Evolutionary conservation across 2,797 vertebrate species (phyloP).

Genomic region (Sebastes miniatus): DNA sequence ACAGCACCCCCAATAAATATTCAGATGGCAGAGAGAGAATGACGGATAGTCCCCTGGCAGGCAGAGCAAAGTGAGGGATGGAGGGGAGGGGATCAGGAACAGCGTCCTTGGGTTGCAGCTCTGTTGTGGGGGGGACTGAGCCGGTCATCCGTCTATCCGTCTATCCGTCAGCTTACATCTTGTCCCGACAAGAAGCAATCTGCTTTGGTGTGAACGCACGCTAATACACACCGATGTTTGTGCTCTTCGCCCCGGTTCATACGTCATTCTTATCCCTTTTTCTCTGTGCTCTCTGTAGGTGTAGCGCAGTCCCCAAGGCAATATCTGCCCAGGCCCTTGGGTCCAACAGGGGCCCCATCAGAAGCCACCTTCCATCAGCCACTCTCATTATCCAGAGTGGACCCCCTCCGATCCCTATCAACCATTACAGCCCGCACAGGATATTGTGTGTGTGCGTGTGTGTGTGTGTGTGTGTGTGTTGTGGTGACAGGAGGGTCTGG

Average conservation of each 20-base stretch:
- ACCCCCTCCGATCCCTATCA: slow-evolving; percentile 79
- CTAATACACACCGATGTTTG: slow-evolving; percentile 15
- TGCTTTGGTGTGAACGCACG: slow-evolving; percentile 37
- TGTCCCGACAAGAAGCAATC: slow-evolving; percentile 56
- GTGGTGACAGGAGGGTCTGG: slow-evolving; percentile 17
- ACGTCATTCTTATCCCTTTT: slow-evolving; percentile 24
- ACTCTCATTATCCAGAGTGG: slow-evolving; percentile 81
- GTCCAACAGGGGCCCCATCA: slow-evolving; percentile 49
- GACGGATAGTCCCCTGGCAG: slow-evolving; percentile 57
- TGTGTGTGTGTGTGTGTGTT: slow-evolving; percentile 24
- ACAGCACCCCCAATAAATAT: slow-evolving; percentile 61
- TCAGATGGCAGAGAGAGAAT: slow-evolving; percentile 50
- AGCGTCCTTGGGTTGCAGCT: slow-evolving; percentile 50
- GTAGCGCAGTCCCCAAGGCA: slow-evolving; percentile 33
- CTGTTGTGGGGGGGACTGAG: slow-evolving; percentile 49
- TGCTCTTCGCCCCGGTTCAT: background rate
- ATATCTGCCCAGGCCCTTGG: slow-evolving; percentile 43
- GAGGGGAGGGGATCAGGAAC: slow-evolving; percentile 9
- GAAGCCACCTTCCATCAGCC: slow-evolving; percentile 63
- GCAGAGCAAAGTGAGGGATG: slow-evolving; percentile 5
- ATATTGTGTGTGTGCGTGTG: slow-evolving; percentile 54
- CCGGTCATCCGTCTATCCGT: slow-evolving; percentile 48
- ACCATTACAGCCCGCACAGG: slow-evolving; percentile 62
- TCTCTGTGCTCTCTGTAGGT: slow-evolving; percentile 14
- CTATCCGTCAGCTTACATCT: slow-evolving; percentile 65